These are phyloP conservation scores for Helostoma temminkii DNA, from an alignment of 2,797 vertebrate genomes.

Conservation along the genomic window DNA sequence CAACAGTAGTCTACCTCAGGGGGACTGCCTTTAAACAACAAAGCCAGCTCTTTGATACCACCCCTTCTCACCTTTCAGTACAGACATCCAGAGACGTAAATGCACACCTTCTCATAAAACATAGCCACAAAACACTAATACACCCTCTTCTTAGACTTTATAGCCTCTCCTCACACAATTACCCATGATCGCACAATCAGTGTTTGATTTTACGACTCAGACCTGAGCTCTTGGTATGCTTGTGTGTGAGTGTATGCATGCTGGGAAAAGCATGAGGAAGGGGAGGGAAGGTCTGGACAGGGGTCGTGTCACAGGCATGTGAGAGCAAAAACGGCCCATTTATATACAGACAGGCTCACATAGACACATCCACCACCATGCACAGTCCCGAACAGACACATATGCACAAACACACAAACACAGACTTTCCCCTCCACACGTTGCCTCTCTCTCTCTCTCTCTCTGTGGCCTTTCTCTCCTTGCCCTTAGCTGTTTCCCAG, in stretches of 20 bases:
- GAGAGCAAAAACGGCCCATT: slow-evolving; percentile 31
- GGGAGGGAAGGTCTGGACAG: slow-evolving; percentile 16
- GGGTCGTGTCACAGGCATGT: slow-evolving; percentile 45
- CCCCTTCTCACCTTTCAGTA: slow-evolving; percentile 79
- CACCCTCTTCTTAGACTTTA: slow-evolving; percentile 78
- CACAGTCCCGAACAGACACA: slow-evolving; percentile 28
- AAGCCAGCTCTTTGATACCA: slow-evolving; percentile 82
- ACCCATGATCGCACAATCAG: slow-evolving; percentile 84
- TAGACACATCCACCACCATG: neutral
- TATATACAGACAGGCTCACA: slow-evolving; percentile 29
- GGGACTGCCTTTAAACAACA: slow-evolving; percentile 78
- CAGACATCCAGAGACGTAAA: slow-evolving; percentile 73
- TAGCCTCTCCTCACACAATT: slow-evolving; percentile 77
- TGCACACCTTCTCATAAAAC: slow-evolving; percentile 79
- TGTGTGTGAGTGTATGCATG: slow-evolving; percentile 29
- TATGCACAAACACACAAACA: slow-evolving; percentile 46
- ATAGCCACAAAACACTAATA: slow-evolving; percentile 78
- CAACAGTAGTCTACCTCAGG: slow-evolving; percentile 73
- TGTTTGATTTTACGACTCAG: slow-evolving; percentile 77
- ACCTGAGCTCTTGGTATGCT: slow-evolving; percentile 43
- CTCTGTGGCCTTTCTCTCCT: slow-evolving; percentile 65
- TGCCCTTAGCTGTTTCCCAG: slow-evolving; percentile 83
- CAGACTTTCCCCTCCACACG: slow-evolving; percentile 28
- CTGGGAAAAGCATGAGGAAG: neutral
- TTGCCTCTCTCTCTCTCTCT: slow-evolving; percentile 49